Base-by-base conservation (phyloP, 2,797 vertebrate genomes). In the Pterois miles region DNA sequence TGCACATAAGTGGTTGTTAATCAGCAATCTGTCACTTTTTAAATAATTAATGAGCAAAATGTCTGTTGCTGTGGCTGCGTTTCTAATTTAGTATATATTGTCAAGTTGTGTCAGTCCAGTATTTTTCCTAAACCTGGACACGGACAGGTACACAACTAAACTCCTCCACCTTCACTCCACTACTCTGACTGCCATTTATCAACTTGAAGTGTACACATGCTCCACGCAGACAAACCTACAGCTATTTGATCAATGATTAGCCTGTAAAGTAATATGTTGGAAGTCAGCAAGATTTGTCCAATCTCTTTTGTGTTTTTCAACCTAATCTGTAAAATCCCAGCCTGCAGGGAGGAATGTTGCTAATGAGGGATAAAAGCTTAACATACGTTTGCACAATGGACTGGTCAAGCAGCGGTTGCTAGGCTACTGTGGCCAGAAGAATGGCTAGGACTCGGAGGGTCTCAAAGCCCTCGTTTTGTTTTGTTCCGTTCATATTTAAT, bases 241-340 rank as follows among this genome's bases (percentile, higher is more conserved):
- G 77, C 91, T 92, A 90, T 93, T 94, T 94, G 90, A 93, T 93
- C 92, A 94, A 90, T 92, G 90, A 93, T 93, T 94, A 92, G 89
- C 88, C 86, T 93, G 91, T 89, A 92, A 94, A 93, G 91, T 93
- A 94, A 93, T 93, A 95, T 94, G 91, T 90, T 94, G 93, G 90
- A 95, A 96, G 95, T 96, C 94, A 95, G 92, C 72, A 80, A 93
- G 94, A 95, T 95, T 92, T 94, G 91, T 89, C 84, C 92, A 93
- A 91, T 94, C 89, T 92, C 89, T 87, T 94, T 95, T 95, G 92
- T 93, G 89, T 89, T 93, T 93, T 94, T 93, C 86, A 84, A 92
- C 91, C 90, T 96, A 96, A 96, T 96, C 95, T 96, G 94, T 95
- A 95, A 96, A 96, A 95, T 95, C 95, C 94, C 93, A 86, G 92